These are phyloP conservation scores for Clunio marinus DNA, from an alignment of 2,888 invertebrate species.

Conservation along the genomic window DNA sequence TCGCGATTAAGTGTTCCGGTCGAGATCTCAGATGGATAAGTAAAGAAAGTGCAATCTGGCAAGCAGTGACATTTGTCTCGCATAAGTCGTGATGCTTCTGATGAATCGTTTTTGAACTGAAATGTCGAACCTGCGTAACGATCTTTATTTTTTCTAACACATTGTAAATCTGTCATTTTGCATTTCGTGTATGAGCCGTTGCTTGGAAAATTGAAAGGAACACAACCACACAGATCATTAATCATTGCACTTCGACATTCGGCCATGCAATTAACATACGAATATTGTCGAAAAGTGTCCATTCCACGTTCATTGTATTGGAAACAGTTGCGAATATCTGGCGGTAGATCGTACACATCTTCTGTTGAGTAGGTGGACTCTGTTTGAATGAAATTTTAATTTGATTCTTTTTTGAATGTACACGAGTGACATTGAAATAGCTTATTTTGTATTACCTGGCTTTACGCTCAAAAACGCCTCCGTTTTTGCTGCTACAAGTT, in stretches of 20 bases:
- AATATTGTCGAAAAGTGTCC: slow-evolving; percentile 53
- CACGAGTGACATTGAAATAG: not conserved
- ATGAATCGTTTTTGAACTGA: slow-evolving; percentile 54
- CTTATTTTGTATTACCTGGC: slow-evolving; percentile 50
- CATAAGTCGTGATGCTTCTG: not conserved
- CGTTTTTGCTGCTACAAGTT: slow-evolving; percentile 56
- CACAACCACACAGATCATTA: slow-evolving; percentile 56
- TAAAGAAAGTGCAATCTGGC: slow-evolving; percentile 18
- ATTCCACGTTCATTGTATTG: slow-evolving; percentile 55
- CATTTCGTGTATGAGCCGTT: slow-evolving; percentile 46
- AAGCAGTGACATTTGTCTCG: slow-evolving; percentile 14
- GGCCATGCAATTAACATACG: slow-evolving; percentile 63
- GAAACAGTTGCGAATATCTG: slow-evolving; percentile 57
- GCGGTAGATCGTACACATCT: slow-evolving; percentile 53
- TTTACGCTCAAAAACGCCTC: slow-evolving; percentile 61
- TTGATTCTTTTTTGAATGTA: not conserved
- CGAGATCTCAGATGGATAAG: slow-evolving; percentile 55
- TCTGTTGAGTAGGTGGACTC: slow-evolving; percentile 60
- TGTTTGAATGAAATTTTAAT: not conserved
- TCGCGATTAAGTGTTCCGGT: slow-evolving; percentile 55
- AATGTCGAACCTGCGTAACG: slow-evolving; percentile 18
- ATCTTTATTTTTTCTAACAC: slow-evolving; percentile 45
- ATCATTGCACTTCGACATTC: slow-evolving; percentile 55
- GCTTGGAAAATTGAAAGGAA: slow-evolving; percentile 57
- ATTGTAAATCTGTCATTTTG: slow-evolving; percentile 44